A percentile compares a stretch with the other conserved stretches of the same genome.
phyloP scores from a whole-genome alignment of 2,113 vertebrate genomes.

The Nesogale talazaci region DNA sequence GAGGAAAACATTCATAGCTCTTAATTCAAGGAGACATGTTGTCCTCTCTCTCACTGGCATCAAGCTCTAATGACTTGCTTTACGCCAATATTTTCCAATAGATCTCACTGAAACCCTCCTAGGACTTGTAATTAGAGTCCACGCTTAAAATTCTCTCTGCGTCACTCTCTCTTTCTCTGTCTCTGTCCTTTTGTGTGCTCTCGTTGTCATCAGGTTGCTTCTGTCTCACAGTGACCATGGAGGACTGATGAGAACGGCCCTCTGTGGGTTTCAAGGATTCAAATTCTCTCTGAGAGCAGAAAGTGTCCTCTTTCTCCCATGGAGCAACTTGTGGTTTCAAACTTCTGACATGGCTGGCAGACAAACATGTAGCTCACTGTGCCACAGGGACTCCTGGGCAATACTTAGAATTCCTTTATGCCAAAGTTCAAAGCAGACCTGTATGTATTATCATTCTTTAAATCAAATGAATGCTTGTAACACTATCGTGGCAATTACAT shows the following conservation, averaged over 20 bases:
- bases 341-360: too few species aligned
- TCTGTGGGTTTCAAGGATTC: too few species aligned
- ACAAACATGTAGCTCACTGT: too few species aligned
- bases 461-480: neutral
- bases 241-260: too few species aligned
- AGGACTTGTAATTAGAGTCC: neutral
- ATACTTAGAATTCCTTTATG: neutral
- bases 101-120: neutral
- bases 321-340: too few species aligned
- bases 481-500: constrained; percentile 3
- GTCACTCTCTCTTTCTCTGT: too few species aligned
- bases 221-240: too few species aligned
- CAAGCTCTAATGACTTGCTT: constrained; percentile 17
- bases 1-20: neutral
- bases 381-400: too few species aligned
- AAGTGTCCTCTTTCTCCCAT: too few species aligned
- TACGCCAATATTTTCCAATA: neutral
- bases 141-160: neutral
- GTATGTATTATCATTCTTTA: constrained; percentile 20
- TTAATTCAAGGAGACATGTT: neutral
- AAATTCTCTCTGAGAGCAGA: too few species aligned
- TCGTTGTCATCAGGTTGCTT: too few species aligned
- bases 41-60: neutral
- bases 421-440: constrained; percentile 25
- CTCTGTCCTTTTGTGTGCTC: too few species aligned